phyloP scores from a whole-genome alignment of 30 jellyfish, hydroid and myxozoan species.

The Rhopilema esculentum region DNA sequence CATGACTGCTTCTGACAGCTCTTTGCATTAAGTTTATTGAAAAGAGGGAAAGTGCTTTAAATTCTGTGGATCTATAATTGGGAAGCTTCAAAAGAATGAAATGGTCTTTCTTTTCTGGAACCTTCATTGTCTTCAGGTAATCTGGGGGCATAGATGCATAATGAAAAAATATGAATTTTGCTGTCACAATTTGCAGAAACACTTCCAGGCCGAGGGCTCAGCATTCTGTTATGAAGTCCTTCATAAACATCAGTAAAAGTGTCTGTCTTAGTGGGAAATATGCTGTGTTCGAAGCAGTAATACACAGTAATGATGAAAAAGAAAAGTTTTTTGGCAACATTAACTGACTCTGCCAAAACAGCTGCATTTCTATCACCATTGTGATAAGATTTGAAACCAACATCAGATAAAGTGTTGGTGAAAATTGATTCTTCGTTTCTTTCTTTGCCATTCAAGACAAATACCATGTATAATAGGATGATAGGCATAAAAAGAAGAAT shows the following conservation, averaged over 20 bases:
- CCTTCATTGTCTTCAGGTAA: neutral
- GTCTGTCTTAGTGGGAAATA: neutral
- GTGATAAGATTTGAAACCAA: neutral
- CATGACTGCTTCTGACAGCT: no score
- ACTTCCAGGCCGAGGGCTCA: constrained; percentile 2
- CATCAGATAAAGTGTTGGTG: constrained; percentile 7
- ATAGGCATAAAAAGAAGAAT: constrained; percentile 20
- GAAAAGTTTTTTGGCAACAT: neutral
- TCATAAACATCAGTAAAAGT: neutral
- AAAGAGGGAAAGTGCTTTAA: no score
- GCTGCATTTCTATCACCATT: neutral
- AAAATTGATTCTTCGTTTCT: neutral
- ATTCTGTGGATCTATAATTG: no score
- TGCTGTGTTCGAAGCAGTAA: constrained; percentile 14
- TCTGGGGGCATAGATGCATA: constrained; percentile 23
- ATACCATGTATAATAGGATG: constrained; percentile 31
- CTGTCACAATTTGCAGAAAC: neutral
- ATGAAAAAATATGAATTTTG: constrained; percentile 4
- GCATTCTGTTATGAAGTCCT: constrained; percentile 6
- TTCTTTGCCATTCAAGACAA: neutral
- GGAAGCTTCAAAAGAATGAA: constrained; percentile 37
- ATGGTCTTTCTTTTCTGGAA: constrained; percentile 1
- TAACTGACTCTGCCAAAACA: constrained; percentile 24
- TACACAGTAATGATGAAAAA: constrained; percentile 34
- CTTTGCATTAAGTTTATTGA: no score